These are phyloP conservation scores for Tuta absoluta DNA, from an alignment of 2,888 invertebrate species.

Conservation along the genomic window DNA sequence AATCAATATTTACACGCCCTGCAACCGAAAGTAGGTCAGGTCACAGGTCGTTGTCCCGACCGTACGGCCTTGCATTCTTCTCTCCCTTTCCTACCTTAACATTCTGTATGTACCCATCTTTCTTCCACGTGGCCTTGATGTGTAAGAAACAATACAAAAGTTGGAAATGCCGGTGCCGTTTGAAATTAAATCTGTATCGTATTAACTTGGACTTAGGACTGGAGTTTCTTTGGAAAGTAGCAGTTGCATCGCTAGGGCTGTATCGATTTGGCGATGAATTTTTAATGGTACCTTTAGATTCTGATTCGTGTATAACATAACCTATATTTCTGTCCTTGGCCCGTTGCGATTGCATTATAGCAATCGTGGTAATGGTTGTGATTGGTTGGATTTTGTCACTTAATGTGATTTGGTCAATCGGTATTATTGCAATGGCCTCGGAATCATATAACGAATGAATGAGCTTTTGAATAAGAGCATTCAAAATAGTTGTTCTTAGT, in stretches of 20 bases:
- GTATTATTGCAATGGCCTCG: background rate
- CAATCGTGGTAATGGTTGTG: conserved; percentile 16
- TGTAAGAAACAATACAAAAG: conserved; percentile 68
- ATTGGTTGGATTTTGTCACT: conserved; percentile 7
- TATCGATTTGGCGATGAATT: conserved; percentile 70
- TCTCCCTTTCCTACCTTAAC: conserved; percentile 46
- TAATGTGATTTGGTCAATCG: conserved; percentile 18
- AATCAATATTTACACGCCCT: conserved; percentile 77
- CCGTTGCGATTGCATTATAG: conserved; percentile 32
- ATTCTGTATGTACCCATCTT: conserved; percentile 46
- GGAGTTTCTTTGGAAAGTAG: conserved; percentile 40
- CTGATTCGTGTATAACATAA: conserved; percentile 55
- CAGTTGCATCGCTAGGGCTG: conserved; percentile 51
- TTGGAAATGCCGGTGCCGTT: conserved; percentile 60
- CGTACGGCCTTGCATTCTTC: conserved; percentile 73
- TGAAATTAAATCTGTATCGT: conserved; percentile 62
- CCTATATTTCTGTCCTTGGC: conserved; percentile 65
- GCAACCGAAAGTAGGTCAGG: conserved; percentile 76
- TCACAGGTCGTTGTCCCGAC: conserved; percentile 78
- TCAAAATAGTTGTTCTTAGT: too few relatives aligned
- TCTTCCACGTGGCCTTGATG: conserved; percentile 66
- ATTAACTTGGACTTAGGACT: conserved; percentile 42
- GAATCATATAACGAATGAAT: background rate
- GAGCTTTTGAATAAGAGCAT: background rate
- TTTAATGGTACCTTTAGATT: conserved; percentile 54